Evolutionary conservation across 2,113 vertebrate species (phyloP), one percentile per base, ranked within the genome.

Genomic region (Daphoenositta chrysoptera): DNA sequence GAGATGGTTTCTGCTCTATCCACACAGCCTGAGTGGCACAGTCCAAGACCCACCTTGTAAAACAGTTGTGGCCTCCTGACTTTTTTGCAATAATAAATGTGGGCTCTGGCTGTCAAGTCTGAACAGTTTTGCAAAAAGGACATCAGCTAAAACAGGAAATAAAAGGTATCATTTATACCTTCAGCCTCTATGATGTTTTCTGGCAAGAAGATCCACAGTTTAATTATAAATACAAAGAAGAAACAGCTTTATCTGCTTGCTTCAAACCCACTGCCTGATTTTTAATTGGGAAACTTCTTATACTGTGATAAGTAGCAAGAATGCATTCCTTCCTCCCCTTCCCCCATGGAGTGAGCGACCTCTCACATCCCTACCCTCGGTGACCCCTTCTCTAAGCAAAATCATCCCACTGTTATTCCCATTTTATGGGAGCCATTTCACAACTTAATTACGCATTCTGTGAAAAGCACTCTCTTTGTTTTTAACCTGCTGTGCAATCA

Each of bases 351-450:
- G 76, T 39, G 35, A 87, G 88, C 83, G 93, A 78, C 71, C 83
- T 92, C 89, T 97, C 90, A 63, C 79, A 92, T 22, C 68, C 28
- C 89, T 63, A 50, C 89, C 83, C 64, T 92, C 0, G 0, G 72
- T 86, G 91, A 94, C 86, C 86, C 69, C 83, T 89, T 84, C 68
- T 89, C 96, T 66, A 81, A 93, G 93, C 89, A 88, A 64, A 94
- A 83, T 39, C 93, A 83, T 87, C 72, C 72, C 79, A 83, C 68
- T 89, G 51, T 92, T 66, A 77, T 47, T 95, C 93, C 68, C 89
- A 63, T 93, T 95, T 97, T 97, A 97, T 95, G 93, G 92, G 64
- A 95, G 60, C 93, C 94, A 92, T 95, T 96, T 94, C 93, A 90
- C 95, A 95, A 96, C 91, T 94, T 96, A 89, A 96, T 97, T 96